A percentile compares a stretch with the other conserved stretches of the same genome.
Conservation (phyloP, 2,113 vertebrate species). For the Circaetus cinerascens region DNA sequence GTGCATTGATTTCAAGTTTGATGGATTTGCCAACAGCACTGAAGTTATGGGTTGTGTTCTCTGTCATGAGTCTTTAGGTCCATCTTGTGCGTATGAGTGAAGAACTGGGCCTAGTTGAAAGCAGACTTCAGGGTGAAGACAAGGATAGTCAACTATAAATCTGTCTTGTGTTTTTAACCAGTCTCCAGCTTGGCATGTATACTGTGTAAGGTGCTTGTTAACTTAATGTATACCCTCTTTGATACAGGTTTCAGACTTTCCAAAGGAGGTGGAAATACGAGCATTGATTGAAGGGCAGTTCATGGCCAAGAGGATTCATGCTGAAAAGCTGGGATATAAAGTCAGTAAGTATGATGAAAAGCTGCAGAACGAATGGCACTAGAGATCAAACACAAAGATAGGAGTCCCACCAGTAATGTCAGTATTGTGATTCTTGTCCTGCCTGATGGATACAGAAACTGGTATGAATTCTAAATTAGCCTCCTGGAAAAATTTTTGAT, state of each 20-base stretch:
- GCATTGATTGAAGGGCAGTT: slow-evolving; percentile 95
- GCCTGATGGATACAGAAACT: neutral
- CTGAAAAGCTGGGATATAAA: slow-evolving; percentile 90
- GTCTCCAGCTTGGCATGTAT: neutral
- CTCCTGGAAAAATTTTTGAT: neutral
- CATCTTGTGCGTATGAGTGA: neutral
- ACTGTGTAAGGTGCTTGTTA: neutral
- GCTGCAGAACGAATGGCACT: neutral
- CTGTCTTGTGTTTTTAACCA: neutral
- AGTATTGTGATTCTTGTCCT: neutral
- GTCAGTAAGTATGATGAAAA: slow-evolving; percentile 79
- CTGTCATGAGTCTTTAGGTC: neutral
- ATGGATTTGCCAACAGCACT: neutral
- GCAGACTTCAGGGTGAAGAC: neutral
- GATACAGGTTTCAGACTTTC: slow-evolving; percentile 78
- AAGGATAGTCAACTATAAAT: neutral
- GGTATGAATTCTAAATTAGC: neutral
- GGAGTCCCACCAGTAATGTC: neutral
- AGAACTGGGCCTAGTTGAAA: neutral
- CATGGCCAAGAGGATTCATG: slow-evolving; percentile 90
- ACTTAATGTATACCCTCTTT: neutral
- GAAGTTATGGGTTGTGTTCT: neutral
- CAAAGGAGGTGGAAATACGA: slow-evolving; percentile 82
- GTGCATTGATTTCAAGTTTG: neutral
- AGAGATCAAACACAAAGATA: neutral